Conservation (phyloP, 2,888 invertebrate genomes). For the Galerucella pusilla region DNA sequence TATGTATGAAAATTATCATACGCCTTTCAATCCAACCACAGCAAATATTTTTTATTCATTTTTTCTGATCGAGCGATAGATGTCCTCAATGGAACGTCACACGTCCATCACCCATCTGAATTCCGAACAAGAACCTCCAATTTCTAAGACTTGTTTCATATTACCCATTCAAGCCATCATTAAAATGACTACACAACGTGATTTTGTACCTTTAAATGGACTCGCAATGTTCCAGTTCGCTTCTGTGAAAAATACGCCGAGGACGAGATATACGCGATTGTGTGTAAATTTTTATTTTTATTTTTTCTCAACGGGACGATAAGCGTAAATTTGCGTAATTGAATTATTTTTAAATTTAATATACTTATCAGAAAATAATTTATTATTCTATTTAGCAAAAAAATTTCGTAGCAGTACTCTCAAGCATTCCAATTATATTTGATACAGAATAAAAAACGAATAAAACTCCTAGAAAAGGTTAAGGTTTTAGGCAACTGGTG, state of each 20-base stretch:
- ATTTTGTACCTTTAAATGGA: constrained; percentile 38
- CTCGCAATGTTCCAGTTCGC: constrained; percentile 35
- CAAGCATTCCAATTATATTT: too few species aligned
- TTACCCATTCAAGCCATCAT: constrained; percentile 46
- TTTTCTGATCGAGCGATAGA: constrained; percentile 51
- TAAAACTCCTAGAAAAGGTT: too few species aligned
- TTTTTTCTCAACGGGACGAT: constrained; percentile 33
- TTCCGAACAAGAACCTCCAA: constrained; percentile 51
- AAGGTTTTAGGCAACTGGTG: too few species aligned
- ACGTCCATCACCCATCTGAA: constrained; percentile 51
- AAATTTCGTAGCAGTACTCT: too few species aligned
- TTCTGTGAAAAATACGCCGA: constrained; percentile 42
- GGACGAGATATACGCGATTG: constrained; percentile 44
- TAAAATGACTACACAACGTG: constrained; percentile 46
- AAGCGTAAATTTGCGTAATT: neutral
- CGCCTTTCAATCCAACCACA: constrained; percentile 19
- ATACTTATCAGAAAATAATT: neutral
- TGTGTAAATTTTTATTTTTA: constrained; percentile 46
- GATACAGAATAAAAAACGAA: too few species aligned
- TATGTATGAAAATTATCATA: neutral
- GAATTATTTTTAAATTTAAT: neutral
- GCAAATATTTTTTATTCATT: constrained; percentile 37
- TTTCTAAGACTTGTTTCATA: constrained; percentile 49
- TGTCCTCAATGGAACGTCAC: constrained; percentile 50
- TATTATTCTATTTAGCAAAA: too few species aligned